Evolutionary conservation across 2,888 invertebrate species (phyloP).

Genomic region (Melieria omissa): DNA sequence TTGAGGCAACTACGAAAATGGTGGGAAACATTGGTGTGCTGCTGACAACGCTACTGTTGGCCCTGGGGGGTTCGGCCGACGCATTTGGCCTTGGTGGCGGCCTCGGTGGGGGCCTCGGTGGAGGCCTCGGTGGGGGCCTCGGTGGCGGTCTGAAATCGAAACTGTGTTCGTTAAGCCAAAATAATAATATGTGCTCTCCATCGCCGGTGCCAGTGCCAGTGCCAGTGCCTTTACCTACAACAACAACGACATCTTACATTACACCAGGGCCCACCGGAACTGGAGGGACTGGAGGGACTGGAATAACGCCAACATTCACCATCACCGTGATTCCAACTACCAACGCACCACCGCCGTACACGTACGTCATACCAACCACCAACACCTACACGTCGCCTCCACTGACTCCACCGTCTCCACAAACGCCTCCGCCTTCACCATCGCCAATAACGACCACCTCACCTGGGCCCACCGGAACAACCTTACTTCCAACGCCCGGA

Average conservation of each 20-base stretch:
- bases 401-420: too few species aligned
- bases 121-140: background rate
- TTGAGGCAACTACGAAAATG: conserved; percentile 5
- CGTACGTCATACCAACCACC: too few species aligned
- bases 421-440: too few species aligned
- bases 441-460: too few species aligned
- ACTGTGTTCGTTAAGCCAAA: conserved; percentile 14
- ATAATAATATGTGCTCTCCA: conserved; percentile 13
- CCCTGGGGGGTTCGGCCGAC: background rate
- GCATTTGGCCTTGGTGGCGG: background rate
- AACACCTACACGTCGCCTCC: too few species aligned
- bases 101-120: conserved; percentile 10
- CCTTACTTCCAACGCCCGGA: too few species aligned
- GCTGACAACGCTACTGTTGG: too few species aligned
- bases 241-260: background rate
- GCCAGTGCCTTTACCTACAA: background rate
- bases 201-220: conserved; percentile 6
- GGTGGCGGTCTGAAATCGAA: background rate
- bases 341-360: too few species aligned
- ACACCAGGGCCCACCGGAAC: background rate
- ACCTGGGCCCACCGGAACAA: too few species aligned
- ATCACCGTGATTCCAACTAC: background rate
- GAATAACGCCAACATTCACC: conserved; percentile 8
- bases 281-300: background rate
- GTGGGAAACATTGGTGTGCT: conserved; percentile 1